A percentile compares a stretch with the other conserved stretches of the same genome.
phyloP scores from a whole-genome alignment of 1,140 invertebrate genomes.

The Aphidius gifuensis region DNA sequence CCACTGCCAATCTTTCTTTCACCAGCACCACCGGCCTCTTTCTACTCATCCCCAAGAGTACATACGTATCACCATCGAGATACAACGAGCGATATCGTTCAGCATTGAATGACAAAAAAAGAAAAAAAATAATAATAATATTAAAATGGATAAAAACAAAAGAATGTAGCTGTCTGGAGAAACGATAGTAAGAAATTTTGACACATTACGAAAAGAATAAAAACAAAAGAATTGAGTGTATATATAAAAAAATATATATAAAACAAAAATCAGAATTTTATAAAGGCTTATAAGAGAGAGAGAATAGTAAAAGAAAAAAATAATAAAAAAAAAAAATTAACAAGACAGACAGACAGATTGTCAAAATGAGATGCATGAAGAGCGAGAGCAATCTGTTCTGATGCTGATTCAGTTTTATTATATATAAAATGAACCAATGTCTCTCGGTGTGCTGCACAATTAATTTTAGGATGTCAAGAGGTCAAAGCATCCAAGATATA shows the following conservation, averaged over 20 bases:
- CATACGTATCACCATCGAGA: not conserved
- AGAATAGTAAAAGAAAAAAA: not conserved
- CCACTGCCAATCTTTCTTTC: conserved; percentile 14
- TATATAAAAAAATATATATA: no score
- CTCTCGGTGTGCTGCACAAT: conserved; percentile 12
- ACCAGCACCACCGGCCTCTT: conserved; percentile 5
- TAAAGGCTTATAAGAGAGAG: not conserved
- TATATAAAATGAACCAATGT: no score
- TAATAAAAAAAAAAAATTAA: not conserved
- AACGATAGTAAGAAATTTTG: not conserved
- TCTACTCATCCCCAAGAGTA: not conserved
- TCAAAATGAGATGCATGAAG: not conserved
- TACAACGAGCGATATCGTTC: not conserved
- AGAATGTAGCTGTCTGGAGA: no score
- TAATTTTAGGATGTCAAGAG: conserved; percentile 17
- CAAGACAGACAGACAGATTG: no score
- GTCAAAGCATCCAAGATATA: conserved; percentile 21
- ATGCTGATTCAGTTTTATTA: no score
- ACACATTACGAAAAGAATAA: not conserved
- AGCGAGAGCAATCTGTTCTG: no score
- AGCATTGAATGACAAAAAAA: no score
- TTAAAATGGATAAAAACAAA: no score
- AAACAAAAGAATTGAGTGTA: no score
- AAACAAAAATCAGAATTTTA: no score
- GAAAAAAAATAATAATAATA: no score